Evolutionary conservation across 2,113 vertebrate genomes (phyloP).

Genomic region (Sapajus apella): DNA sequence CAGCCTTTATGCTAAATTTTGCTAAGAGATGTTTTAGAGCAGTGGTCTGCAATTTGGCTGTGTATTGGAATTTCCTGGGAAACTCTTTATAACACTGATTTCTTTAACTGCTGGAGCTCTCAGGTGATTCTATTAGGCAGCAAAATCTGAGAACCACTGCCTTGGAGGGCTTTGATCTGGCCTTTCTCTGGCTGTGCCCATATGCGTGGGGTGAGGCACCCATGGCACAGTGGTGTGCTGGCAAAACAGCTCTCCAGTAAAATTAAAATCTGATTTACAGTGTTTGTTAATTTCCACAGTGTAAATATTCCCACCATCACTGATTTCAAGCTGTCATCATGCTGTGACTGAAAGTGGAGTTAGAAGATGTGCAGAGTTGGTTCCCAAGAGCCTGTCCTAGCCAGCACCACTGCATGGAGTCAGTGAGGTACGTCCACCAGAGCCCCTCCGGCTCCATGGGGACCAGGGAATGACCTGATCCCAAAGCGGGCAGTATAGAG

Average conservation of each 20-base stretch:
- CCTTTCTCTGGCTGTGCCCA: neutral
- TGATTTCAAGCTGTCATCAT: neutral
- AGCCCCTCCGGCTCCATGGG: neutral
- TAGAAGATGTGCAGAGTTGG: neutral
- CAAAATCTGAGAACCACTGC: neutral
- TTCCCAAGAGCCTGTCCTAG: neutral
- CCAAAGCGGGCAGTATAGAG: neutral
- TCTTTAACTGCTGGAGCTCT: neutral
- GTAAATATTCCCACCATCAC: neutral
- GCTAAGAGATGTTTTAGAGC: neutral
- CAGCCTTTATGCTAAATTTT: neutral
- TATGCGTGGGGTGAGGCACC: neutral
- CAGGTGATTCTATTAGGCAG: neutral
- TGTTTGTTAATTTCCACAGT: neutral
- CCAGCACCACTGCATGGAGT: neutral
- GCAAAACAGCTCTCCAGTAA: neutral
- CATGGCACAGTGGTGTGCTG: neutral
- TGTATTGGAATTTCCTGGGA: neutral
- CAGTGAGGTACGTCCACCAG: accelerated
- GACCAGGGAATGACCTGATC: neutral
- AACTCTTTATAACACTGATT: neutral
- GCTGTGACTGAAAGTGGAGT: neutral
- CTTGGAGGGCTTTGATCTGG: neutral
- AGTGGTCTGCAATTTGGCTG: neutral
- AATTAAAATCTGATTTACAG: neutral